These are phyloP conservation scores for Sterna hirundo DNA, from an alignment of 2,113 vertebrate species.

Conservation along the genomic window DNA sequence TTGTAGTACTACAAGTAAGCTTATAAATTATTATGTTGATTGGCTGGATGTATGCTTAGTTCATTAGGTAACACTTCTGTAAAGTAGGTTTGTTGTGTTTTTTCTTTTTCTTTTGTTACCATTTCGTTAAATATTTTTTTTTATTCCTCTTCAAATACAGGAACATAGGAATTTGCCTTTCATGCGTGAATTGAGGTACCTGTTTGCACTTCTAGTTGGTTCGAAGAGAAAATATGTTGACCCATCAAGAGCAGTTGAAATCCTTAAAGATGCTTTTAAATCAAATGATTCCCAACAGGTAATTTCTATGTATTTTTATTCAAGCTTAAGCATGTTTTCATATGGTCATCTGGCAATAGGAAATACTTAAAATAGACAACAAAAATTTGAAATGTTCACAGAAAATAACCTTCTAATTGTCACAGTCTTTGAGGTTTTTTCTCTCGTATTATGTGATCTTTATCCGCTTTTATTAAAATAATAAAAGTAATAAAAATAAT, in stretches of 20 bases:
- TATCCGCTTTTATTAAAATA: neutral
- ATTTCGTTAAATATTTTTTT: neutral
- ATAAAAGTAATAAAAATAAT: neutral
- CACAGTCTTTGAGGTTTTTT: neutral
- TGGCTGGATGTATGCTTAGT: neutral
- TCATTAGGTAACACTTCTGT: neutral
- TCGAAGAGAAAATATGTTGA: constrained; percentile 98
- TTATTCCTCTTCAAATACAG: constrained; percentile 65
- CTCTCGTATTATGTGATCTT: neutral
- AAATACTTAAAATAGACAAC: neutral
- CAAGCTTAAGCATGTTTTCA: neutral
- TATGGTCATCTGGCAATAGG: neutral
- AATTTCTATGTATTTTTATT: constrained; percentile 10
- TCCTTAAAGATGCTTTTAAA: constrained; percentile 98
- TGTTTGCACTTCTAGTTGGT: constrained; percentile 96
- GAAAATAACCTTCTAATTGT: neutral
- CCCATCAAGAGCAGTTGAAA: constrained; percentile 95
- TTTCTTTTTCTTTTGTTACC: neutral
- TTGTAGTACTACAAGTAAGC: neutral
- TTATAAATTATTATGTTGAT: neutral
- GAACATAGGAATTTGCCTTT: constrained; percentile 97
- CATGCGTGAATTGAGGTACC: constrained; percentile 92
- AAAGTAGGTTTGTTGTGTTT: neutral
- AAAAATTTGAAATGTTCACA: neutral
- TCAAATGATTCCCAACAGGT: constrained; percentile 98